Base-by-base conservation (phyloP, 2,113 vertebrate species). In the Sorex araneus region DNA sequence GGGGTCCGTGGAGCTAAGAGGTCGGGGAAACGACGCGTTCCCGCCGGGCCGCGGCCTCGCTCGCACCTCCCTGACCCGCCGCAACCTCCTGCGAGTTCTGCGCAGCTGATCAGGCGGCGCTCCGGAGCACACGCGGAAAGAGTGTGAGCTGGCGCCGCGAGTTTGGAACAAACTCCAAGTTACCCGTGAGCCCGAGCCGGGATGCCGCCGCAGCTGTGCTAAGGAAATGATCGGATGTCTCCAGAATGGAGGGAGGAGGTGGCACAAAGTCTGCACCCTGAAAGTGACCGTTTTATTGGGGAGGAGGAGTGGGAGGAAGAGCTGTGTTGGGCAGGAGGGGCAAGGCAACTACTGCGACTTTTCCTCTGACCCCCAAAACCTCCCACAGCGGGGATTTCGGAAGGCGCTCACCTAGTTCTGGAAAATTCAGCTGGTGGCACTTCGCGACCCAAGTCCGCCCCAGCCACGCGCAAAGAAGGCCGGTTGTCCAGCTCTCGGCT, bases 331-430 rank as follows among this genome's bases (percentile, higher is more conserved):
- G 79, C 6, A 1, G 32, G 34, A 28, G 23, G 77, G 25, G 2
- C 67, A 40, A 36, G 36, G 30, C 67, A 34, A 60, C 32, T 40
- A 45, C 71, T 40, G 21, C 16, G 63, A 79, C 77, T 74, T 94
- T 79, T 71, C 40, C 63, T 63, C 3, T 43, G 12, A 60, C 19
- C 57, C 57, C 57, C 18, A 60, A 60, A 60, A 60, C 57, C 57
- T 66, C 78, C 85, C 43, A 5, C 30, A 27, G 66, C 4, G 40
- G 83, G 36, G 40, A 86, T 94, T 95, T 94, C 50, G 11, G 34
- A 89, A 25, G 18, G 92, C 64, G 97, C 98, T 98, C 98, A 97
- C 98, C 98, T 97, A 96, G 66, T 97, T 95, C 73, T 2, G 94
- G 30, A 93, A 94, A 91, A 96, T 81, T 95, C 97, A 93, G 92